Evolutionary conservation across 2,113 vertebrate genomes (phyloP).

Genomic region (Hiodon tergisus): DNA sequence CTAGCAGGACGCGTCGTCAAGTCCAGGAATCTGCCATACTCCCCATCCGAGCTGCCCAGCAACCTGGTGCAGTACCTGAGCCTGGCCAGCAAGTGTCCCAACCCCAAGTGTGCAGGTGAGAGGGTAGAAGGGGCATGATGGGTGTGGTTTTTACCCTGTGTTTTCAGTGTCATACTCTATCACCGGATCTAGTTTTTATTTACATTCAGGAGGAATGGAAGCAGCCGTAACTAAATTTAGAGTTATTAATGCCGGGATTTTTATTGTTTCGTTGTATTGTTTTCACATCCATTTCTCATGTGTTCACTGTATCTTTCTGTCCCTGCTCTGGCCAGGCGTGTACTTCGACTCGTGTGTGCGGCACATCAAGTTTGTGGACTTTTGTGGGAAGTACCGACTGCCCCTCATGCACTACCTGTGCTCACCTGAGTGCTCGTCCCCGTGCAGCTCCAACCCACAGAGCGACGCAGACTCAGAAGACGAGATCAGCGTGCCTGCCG

Average conservation of each 20-base stretch:
- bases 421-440: slow-evolving; percentile 91
- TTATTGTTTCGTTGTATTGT: neutral
- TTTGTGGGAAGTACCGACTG: slow-evolving; percentile 95
- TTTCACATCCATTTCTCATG: neutral
- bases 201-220: too few species aligned
- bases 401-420: slow-evolving; percentile 98
- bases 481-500: slow-evolving; percentile 76
- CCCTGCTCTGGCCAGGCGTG: slow-evolving; percentile 67
- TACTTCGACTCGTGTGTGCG: slow-evolving; percentile 97
- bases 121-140: neutral
- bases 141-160: neutral
- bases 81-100: slow-evolving; percentile 93
- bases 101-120: slow-evolving; percentile 90
- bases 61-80: slow-evolving; percentile 80
- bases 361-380: slow-evolving; percentile 98
- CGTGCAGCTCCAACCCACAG: slow-evolving; percentile 90
- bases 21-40: slow-evolving; percentile 65
- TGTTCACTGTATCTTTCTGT: neutral
- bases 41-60: slow-evolving; percentile 71
- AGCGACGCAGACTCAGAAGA: slow-evolving; percentile 94
- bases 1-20: slow-evolving; percentile 64
- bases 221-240: too few species aligned
- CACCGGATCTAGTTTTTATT: neutral
- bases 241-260: neutral
- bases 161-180: neutral